phyloP scores from a whole-genome alignment of 2,113 vertebrate species.

The Varanus salvator region DNA sequence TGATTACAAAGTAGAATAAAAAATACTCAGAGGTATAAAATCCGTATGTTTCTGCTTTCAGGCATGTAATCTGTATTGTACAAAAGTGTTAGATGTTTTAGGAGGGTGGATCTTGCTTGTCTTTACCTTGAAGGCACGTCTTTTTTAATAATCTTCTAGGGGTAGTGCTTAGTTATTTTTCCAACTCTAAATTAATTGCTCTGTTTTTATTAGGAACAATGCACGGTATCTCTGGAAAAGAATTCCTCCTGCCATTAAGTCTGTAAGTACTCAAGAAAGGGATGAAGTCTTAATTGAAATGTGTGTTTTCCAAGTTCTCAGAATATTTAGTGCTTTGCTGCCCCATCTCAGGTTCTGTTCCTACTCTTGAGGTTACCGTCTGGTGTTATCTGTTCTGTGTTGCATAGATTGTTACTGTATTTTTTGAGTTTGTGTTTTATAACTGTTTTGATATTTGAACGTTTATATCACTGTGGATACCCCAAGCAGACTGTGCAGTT shows the following conservation, averaged over 20 bases:
- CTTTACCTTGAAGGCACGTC: background rate
- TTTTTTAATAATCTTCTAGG: background rate
- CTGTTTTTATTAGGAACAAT: conserved; percentile 86
- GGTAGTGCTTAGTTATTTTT: background rate
- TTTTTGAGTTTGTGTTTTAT: background rate
- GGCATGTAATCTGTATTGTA: background rate
- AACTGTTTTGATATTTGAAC: background rate
- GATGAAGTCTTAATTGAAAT: background rate
- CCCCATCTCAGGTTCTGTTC: background rate
- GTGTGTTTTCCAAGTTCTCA: background rate
- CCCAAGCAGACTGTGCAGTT: background rate
- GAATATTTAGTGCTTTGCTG: background rate
- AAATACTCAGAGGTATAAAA: background rate
- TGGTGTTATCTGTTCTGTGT: background rate
- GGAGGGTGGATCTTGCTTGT: background rate
- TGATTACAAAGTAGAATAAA: background rate
- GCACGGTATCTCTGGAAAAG: conserved; percentile 97
- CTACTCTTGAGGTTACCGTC: background rate
- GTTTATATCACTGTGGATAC: background rate
- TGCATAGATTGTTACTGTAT: background rate
- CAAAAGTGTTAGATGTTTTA: background rate
- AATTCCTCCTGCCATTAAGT: conserved; percentile 92
- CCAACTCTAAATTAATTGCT: conserved; percentile 16
- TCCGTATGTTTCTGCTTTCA: background rate
- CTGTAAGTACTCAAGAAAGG: conserved; percentile 79